Conservation (phyloP, 2,113 vertebrate species). For the Melanerpes formicivorus region DNA sequence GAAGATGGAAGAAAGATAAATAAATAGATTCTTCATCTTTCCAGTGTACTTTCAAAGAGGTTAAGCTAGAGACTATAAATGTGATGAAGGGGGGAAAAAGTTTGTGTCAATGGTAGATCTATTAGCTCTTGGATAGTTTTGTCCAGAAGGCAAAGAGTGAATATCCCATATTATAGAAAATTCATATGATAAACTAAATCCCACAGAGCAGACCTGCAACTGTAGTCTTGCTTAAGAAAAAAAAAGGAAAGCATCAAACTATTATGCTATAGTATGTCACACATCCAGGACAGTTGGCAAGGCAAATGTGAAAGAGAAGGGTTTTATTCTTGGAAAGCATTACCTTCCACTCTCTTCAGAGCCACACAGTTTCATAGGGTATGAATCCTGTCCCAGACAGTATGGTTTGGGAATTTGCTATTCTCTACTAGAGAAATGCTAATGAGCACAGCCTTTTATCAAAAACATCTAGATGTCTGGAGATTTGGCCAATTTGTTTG, state of each 20-base stretch:
- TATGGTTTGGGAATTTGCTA: not conserved
- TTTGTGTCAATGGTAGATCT: not conserved
- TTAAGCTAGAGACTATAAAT: not conserved
- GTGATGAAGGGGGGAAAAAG: not conserved
- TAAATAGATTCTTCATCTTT: not conserved
- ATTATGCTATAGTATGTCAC: not conserved
- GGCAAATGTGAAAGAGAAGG: not conserved
- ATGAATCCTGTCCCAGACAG: not conserved
- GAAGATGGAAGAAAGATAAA: not conserved
- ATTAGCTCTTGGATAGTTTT: not conserved
- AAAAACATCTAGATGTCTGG: not conserved
- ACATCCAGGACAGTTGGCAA: not conserved
- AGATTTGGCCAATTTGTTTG: conserved; percentile 42
- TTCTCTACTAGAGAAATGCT: not conserved
- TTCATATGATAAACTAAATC: not conserved
- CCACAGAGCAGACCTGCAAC: not conserved
- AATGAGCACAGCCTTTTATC: conserved; percentile 1
- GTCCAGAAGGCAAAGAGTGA: not conserved
- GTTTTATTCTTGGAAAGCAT: not conserved
- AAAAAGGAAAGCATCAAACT: not conserved
- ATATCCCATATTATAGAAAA: not conserved
- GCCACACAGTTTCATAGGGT: not conserved
- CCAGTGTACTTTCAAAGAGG: not conserved
- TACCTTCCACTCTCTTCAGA: not conserved
- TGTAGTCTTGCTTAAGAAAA: not conserved